Evolutionary conservation across 1,140 invertebrate species (phyloP), one percentile per base, ranked within the genome.

Genomic region (Ips nitidus): DNA sequence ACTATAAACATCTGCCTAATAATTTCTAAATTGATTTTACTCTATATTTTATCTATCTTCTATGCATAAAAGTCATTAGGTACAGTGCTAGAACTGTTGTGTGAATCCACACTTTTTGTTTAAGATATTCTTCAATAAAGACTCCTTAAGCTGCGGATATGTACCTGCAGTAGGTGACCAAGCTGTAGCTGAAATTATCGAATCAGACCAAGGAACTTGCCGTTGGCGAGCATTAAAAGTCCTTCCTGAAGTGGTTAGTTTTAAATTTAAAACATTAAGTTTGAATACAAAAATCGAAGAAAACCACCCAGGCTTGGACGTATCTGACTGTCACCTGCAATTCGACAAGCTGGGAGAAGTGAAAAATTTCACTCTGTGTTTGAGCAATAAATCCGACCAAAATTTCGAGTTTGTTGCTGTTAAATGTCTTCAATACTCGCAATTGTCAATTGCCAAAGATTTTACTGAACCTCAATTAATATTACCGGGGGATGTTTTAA

Each of bases 221-320:
- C 79, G 71, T n/a, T 90, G 88, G 87, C 79, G 89, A 66, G 87
- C 87, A 36, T 69, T 89, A 57, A 83, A 84, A 70, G 75, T 88
- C 37, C 76, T 81, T 61, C 82, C 82, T 38, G 71, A 75, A 36
- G 43, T 52, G 45, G 38, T 70, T 4, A 70, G 37, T 76, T 76
- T 78, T 76, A 66, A 71, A 59, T 36, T 68, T 3, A 41, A 70
- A 67, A 71, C 59, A 52, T 43, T 66, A 38, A 43, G 58, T 6
- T 60, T 52, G 47, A 57, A 43, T 22, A 47, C 39, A 63, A 71
- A 62, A 61, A 3, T 78, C 43, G 41, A 73, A 62, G 70, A 74
- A 55, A 62, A n/a, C 56, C 75, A 75, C 62, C 66, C 70, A 3
- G 71, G 61, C 7, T 42, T 73, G 5, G 73, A 70, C 71, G 83